A percentile compares a stretch with the other conserved stretches of the same genome.
These are phyloP conservation scores for Fissipunctia ypsillon DNA, from an alignment of 2,888 invertebrate genomes.

Conservation along the genomic window DNA sequence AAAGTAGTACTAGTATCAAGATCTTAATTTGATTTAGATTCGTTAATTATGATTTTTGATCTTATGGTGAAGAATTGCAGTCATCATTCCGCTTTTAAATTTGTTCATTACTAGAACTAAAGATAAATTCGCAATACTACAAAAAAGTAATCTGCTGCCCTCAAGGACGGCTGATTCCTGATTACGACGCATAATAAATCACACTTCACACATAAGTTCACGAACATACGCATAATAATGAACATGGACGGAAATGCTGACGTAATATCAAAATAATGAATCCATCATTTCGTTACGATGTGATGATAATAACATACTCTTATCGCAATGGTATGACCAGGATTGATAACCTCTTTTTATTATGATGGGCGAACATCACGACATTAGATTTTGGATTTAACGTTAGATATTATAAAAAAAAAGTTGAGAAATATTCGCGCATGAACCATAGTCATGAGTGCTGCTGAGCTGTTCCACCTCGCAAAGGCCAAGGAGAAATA, in stretches of 20 bases:
- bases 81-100: not conserved
- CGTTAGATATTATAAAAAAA: not conserved
- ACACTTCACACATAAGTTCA: conserved; percentile 26
- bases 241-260: conserved; percentile 7
- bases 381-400: not conserved
- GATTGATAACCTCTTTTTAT: conserved; percentile 32
- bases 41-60: not conserved
- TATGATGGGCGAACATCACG: conserved; percentile 3
- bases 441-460: not conserved
- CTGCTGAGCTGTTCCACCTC: not conserved
- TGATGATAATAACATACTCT: not conserved
- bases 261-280: conserved; percentile 6
- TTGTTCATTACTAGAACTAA: too few species aligned
- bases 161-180: not conserved
- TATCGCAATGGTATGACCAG: conserved; percentile 31
- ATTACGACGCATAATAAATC: not conserved
- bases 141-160: not conserved
- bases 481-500: not conserved
- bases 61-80: not conserved
- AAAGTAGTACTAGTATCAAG: too few species aligned
- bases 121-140: not conserved
- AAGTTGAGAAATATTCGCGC: not conserved
- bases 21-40: not conserved
- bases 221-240: not conserved
- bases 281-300: conserved; percentile 1